Evolutionary conservation across 1,140 invertebrate genomes (phyloP), one percentile per base, ranked within the genome.

Genomic region (Pogonomyrmex barbatus): DNA sequence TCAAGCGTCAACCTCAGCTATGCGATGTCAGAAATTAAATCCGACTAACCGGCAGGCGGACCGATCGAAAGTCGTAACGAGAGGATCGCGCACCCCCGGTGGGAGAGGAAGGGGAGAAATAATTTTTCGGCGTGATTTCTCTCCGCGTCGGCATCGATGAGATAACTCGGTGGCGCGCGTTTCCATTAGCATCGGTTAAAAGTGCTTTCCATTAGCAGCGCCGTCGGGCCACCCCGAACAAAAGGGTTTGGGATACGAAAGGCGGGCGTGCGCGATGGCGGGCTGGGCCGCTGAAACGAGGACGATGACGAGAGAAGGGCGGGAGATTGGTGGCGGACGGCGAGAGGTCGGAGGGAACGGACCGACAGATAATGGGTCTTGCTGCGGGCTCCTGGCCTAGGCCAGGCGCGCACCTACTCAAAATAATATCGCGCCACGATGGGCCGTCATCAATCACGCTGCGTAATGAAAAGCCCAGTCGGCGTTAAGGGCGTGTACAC

Each of bases 131-230:
- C 71, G 50, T 73, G 87, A 82, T 86, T 68, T 68, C 65, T 68
- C 50, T 14, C 54, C 75, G 68, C 9, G 33, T 45, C 52, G 60
- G 58, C 24, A 47, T 63, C 58, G 85, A 17, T 39, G 62, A 84
- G 79, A 77, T 88, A 91, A 91, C 88, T 87, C 84, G 87, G 85
- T 88, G 79, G 90, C 87, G 91, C 88, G 87, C 88, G 89, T 92
- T 93, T 93, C 92, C 93, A 94, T 94, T 93, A 94, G 91, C 92
- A 93, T 93, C 91, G 89, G 91, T 93, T 93, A 93, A 94, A 94
- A 94, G 93, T 94, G 92, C 93, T 93, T 94, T 94, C 91, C 93
- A 93, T 93, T 92, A 92, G 89, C 79, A 67, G 68, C 90, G 90
- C 88, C 88, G 90, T 89, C 89, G 89, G 91, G 75, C 89, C 85